phyloP scores from a whole-genome alignment of 2,797 vertebrate species.

The Furcifer pardalis region DNA sequence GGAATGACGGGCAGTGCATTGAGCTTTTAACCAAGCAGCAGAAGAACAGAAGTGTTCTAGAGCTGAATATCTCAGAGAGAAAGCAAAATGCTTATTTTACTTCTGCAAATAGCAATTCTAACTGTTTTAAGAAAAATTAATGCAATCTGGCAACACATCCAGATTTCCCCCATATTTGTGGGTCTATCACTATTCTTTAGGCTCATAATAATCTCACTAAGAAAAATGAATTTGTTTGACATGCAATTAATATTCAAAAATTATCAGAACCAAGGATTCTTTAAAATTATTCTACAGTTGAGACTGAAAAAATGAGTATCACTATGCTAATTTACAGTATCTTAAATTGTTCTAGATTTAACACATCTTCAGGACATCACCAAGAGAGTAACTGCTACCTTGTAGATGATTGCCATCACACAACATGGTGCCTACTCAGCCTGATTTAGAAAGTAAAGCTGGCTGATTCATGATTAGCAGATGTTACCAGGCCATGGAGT shows the following conservation, averaged over 20 bases:
- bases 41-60: not conserved
- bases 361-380: not conserved
- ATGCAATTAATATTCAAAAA: not conserved
- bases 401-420: not conserved
- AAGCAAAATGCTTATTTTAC: constrained; percentile 1
- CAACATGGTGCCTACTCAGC: not conserved
- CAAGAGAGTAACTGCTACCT: not conserved
- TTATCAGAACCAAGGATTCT: not conserved
- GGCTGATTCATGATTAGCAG: not conserved
- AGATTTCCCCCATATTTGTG: not conserved
- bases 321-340: not conserved
- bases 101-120: constrained; percentile 12
- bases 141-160: not conserved
- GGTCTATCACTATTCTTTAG: not conserved
- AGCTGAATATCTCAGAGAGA: constrained; percentile 3
- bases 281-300: not conserved
- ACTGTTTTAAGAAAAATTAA: constrained; percentile 20
- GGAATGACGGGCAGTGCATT: not conserved
- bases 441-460: not conserved
- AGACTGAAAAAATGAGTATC: not conserved
- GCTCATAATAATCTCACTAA: not conserved
- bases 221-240: not conserved
- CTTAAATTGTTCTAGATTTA: not conserved
- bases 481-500: not conserved
- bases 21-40: not conserved